Percentiles rank a stretch among this genome's conserved stretches.
Conservation (phyloP, 2,888 invertebrate species). For the Athripsodes cinereus region DNA sequence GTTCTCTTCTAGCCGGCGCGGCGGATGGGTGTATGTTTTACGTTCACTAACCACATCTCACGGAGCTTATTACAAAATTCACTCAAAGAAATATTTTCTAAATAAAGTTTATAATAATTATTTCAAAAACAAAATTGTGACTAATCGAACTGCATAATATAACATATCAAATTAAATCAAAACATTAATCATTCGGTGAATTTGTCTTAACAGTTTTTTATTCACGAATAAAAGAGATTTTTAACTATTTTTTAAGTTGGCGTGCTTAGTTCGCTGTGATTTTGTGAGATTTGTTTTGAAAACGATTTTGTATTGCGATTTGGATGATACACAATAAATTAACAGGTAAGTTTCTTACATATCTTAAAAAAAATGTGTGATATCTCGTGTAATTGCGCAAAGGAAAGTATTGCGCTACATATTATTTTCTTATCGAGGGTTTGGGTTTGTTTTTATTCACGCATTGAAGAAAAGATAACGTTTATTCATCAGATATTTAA, state of each 20-base stretch:
- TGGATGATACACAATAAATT: slow-evolving; percentile 12
- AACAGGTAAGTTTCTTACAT: slow-evolving; percentile 17
- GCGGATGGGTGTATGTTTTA: slow-evolving; percentile 2
- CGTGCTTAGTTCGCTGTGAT: slow-evolving; percentile 18
- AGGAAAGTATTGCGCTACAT: too few species aligned
- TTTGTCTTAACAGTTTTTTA: neutral
- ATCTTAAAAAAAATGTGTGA: too few species aligned
- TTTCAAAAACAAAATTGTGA: neutral
- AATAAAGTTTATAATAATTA: neutral
- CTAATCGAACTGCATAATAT: neutral
- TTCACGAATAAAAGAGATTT: neutral
- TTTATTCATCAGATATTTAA: too few species aligned
- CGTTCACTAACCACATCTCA: neutral
- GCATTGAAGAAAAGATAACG: too few species aligned
- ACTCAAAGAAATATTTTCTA: neutral
- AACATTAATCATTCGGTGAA: neutral
- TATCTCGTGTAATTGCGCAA: too few species aligned
- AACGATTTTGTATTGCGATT: slow-evolving; percentile 4
- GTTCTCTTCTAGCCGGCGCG: slow-evolving; percentile 17
- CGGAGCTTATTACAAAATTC: slow-evolving; percentile 6
- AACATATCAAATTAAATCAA: neutral
- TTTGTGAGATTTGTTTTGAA: slow-evolving; percentile 20
- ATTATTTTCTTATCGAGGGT: too few species aligned
- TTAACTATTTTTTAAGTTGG: neutral
- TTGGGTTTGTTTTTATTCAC: too few species aligned